These are phyloP conservation scores for Eulemur rufifrons DNA, from an alignment of 2,113 vertebrate genomes.

Conservation along the genomic window DNA sequence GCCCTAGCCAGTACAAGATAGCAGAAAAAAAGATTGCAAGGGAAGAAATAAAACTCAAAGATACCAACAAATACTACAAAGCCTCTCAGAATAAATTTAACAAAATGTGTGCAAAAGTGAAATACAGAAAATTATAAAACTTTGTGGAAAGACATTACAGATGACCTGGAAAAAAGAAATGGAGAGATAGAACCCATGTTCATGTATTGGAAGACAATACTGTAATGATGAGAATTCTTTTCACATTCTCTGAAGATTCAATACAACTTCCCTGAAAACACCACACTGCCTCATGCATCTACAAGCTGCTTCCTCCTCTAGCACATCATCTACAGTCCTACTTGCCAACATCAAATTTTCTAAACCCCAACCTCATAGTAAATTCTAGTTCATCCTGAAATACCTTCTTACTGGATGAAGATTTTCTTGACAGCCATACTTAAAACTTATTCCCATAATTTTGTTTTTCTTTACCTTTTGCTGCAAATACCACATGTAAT, in stretches of 20 bases:
- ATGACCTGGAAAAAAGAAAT: neutral
- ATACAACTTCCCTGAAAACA: neutral
- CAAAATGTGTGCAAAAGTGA: neutral
- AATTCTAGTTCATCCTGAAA: neutral
- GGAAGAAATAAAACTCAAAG: neutral
- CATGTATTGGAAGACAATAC: neutral
- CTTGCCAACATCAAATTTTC: neutral
- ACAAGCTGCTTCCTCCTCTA: neutral
- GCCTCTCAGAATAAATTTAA: neutral
- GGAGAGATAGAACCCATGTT: neutral
- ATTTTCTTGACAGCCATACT: neutral
- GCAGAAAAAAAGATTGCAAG: neutral
- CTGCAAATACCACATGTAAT: neutral
- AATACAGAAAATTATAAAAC: slow-evolving; percentile 25
- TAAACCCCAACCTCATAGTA: neutral
- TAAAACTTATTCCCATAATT: neutral
- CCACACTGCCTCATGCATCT: neutral
- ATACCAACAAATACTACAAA: neutral
- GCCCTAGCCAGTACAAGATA: neutral
- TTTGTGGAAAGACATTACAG: neutral
- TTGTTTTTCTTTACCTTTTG: neutral
- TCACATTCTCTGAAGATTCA: neutral
- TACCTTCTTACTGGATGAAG: neutral
- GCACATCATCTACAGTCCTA: neutral
- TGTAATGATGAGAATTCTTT: neutral